These are phyloP conservation scores for Montipora capitata DNA, from an alignment of 92 coral and sea anemone genomes.

Conservation along the genomic window DNA sequence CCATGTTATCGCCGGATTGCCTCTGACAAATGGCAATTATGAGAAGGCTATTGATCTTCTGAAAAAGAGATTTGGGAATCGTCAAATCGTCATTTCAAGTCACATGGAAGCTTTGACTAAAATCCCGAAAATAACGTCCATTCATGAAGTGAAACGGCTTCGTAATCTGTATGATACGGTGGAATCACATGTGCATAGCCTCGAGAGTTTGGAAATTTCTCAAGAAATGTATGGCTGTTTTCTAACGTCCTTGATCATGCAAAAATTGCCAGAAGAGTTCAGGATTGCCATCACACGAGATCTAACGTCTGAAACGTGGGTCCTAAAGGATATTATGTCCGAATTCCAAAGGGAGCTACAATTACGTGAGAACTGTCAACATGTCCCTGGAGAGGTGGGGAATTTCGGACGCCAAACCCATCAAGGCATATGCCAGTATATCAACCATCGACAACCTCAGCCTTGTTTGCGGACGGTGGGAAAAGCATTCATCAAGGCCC, in stretches of 20 bases:
- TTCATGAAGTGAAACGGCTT: not conserved
- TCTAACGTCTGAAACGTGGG: conserved; percentile 39
- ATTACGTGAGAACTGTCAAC: not conserved
- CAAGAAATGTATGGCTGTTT: conserved; percentile 54
- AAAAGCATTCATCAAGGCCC: not conserved
- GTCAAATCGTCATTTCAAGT: too few species aligned
- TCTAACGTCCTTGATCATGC: conserved; percentile 39
- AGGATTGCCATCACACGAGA: conserved; percentile 44
- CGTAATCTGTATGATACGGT: conserved; percentile 23
- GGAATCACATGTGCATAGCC: conserved; percentile 22
- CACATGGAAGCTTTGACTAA: not conserved
- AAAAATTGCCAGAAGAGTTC: conserved; percentile 49
- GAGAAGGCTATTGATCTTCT: too few species aligned
- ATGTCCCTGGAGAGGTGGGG: too few species aligned
- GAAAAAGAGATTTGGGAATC: too few species aligned
- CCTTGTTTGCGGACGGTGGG: not conserved
- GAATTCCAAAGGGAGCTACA: conserved; percentile 36
- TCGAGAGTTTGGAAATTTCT: conserved; percentile 22
- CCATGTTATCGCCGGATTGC: too few species aligned
- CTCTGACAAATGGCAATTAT: too few species aligned
- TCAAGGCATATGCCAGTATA: too few species aligned
- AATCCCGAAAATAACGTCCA: not conserved
- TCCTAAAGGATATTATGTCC: conserved; percentile 24
- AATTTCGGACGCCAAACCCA: too few species aligned
- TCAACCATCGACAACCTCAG: not conserved